Base-by-base conservation (phyloP, 2,888 invertebrate genomes). In the Habrosyne pyritoides region DNA sequence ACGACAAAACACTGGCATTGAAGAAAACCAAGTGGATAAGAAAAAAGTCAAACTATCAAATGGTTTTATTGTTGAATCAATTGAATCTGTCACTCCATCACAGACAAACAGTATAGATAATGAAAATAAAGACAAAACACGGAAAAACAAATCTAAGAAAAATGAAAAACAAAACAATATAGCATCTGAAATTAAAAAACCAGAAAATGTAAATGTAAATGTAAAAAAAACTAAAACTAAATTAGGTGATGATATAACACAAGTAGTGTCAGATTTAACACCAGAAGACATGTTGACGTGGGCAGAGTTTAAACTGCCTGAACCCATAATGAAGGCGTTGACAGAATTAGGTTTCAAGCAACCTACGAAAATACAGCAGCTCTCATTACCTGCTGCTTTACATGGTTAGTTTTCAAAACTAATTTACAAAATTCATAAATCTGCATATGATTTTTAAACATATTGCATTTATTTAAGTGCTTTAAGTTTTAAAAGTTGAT, bases 361-460 rank as follows among this genome's bases (percentile, higher is more conserved):
- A 21, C 99, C 99, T 0, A 99, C 99, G 0, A 94, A 95, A 70
- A 99, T 99, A 75, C 99, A 99, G 84, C 91, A 94, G 21, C 78
- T 96, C 59, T 95, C 96, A 0, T 87, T 98, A 47, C 97, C 98
- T 0, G 94, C 97, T 50, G 98, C 98, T 33, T 95, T 98, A 71
- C 94, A 96, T 78, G 99, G 98, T 94, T 83, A 69, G 49, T 53
- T 42, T 12, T 52, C 42, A 36, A 47, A 46, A 8, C 14, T 18
- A 52, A 26, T 47, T 21, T n/a, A n/a, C n/a, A n/a, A n/a, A n/a
- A n/a, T n/a, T n/a, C n/a, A n/a, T n/a, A n/a, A n/a, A n/a, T n/a
- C n/a, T n/a, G n/a, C n/a, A n/a, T n/a, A n/a, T n/a, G n/a, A n/a
- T n/a, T n/a, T n/a, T n/a, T n/a, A n/a, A n/a, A n/a, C n/a, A n/a